Evolutionary conservation across 1,140 invertebrate genomes (phyloP).

Genomic region (Caerostris extrusa): DNA sequence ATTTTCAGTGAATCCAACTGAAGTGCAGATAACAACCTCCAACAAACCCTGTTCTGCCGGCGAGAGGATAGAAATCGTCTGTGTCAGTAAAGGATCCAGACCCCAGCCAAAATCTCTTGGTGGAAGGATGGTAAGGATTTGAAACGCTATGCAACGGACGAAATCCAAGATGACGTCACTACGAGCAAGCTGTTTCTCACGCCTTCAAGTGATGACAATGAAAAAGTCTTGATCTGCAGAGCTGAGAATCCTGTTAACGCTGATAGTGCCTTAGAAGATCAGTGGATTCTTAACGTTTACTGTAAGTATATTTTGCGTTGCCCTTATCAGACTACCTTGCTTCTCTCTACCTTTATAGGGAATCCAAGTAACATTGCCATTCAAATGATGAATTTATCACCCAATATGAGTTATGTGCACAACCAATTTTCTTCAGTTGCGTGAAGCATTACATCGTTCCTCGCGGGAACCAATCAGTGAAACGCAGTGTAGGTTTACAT

Average conservation of each 20-base stretch:
- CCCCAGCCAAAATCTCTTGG: conserved; percentile 94
- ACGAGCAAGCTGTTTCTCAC: conserved; percentile 79
- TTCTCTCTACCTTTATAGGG: too few relatives aligned
- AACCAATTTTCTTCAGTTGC: too few relatives aligned
- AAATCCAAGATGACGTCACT: conserved; percentile 75
- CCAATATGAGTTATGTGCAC: too few relatives aligned
- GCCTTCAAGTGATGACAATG: conserved; percentile 89
- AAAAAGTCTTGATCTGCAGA: conserved; percentile 90
- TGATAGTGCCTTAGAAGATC: conserved; percentile 78
- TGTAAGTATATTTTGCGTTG: conserved; percentile 75
- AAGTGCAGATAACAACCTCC: conserved; percentile 87
- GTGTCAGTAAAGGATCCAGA: conserved; percentile 90
- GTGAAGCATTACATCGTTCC: too few relatives aligned
- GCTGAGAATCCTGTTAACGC: conserved; percentile 87
- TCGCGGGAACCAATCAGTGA: too few relatives aligned
- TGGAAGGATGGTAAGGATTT: conserved; percentile 85
- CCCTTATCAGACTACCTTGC: too few relatives aligned
- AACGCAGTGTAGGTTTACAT: too few relatives aligned
- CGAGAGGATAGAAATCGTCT: conserved; percentile 89
- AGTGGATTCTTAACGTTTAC: conserved; percentile 76
- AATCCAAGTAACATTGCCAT: too few relatives aligned
- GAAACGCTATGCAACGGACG: conserved; percentile 56
- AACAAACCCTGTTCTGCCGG: conserved; percentile 87
- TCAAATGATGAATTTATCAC: too few relatives aligned
- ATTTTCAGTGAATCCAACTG: conserved; percentile 88